A percentile compares a stretch with the other conserved stretches of the same genome.
Conservation (phyloP, 2,888 invertebrate genomes). For the Sclerodermus sp. region DNA sequence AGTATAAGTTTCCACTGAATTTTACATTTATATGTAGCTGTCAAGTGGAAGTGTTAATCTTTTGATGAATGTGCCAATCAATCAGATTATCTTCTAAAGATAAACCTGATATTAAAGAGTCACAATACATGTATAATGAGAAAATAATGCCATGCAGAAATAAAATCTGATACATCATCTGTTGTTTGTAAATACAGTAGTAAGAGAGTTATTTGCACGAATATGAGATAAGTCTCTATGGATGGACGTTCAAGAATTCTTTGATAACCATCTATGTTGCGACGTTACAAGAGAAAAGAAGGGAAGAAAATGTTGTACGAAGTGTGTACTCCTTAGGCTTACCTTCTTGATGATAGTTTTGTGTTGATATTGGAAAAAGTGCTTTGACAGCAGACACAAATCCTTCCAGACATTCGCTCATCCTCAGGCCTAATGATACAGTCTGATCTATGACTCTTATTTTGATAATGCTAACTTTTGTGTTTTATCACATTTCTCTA, state of each 20-base stretch:
- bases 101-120: too few relatives aligned
- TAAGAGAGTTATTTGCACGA: too few relatives aligned
- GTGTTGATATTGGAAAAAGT: slow-evolving; percentile 55
- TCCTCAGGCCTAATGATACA: slow-evolving; percentile 55
- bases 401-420: slow-evolving; percentile 57
- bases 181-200: too few relatives aligned
- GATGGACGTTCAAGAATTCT: too few relatives aligned
- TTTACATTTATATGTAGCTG: too few relatives aligned
- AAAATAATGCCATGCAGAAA: slow-evolving; percentile 28
- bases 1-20: too few relatives aligned
- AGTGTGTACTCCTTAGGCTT: slow-evolving; percentile 49
- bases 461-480: slow-evolving; percentile 42
- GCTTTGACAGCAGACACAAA: slow-evolving; percentile 56
- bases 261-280: too few relatives aligned
- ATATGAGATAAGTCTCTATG: too few relatives aligned
- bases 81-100: too few relatives aligned
- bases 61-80: too few relatives aligned
- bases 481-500: slow-evolving; percentile 28
- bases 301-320: slow-evolving; percentile 42
- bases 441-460: slow-evolving; percentile 52
- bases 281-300: slow-evolving; percentile 19
- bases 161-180: slow-evolving; percentile 15
- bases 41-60: too few relatives aligned
- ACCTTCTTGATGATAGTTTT: slow-evolving; percentile 55
- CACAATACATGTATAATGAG: too few relatives aligned